Evolutionary conservation across 2,888 invertebrate species (phyloP), one percentile per base, ranked within the genome.

Genomic region (Pachydiplax longipennis): DNA sequence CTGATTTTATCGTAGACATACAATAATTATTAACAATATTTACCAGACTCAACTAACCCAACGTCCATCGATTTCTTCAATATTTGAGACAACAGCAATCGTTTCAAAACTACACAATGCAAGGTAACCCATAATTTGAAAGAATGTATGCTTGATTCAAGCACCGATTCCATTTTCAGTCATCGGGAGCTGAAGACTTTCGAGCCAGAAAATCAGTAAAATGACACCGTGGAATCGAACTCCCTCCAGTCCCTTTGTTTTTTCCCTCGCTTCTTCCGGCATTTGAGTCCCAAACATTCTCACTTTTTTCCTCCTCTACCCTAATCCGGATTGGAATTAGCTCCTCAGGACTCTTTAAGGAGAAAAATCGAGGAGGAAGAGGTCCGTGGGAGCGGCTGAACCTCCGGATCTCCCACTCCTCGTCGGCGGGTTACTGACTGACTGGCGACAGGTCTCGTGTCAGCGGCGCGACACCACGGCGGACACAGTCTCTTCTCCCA

Each of bases 381-480:
- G 35, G 40, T 22, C 80, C 44, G 90, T 44, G 44, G 73, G 31
- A 44, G 90, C 44, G 31, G 73, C 80, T 0, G 44, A 13, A 37
- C 1, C 15, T 37, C 6, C 61, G 65, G 15, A 81, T n/a, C 31
- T 73, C 48, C 82, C 44, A 22, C 18, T 44, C 82, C 25, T 10
- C 82, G 44, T 12, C 48, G 25, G 44, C 82, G 44, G 25, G 48
- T 48, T 25, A 48, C 82, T 48, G 44, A 48, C 82, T 44, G 44
- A 25, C 48, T 44, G 44, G 44, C 82, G 82, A 44, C 82, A 44
- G 40, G 44, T 22, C 82, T 48, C 82, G 25, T 82, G 40, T 91
- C 91, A 90, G 90, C 91, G 90, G 90, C 65, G 90, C 65, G 90
- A 65, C 91, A 53, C 81, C 91, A 31, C 40, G 81, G 65, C 80